Percentiles rank a stretch among this genome's conserved stretches.
phyloP scores from a whole-genome alignment of 2,797 vertebrate species.

The Acomys russatus region DNA sequence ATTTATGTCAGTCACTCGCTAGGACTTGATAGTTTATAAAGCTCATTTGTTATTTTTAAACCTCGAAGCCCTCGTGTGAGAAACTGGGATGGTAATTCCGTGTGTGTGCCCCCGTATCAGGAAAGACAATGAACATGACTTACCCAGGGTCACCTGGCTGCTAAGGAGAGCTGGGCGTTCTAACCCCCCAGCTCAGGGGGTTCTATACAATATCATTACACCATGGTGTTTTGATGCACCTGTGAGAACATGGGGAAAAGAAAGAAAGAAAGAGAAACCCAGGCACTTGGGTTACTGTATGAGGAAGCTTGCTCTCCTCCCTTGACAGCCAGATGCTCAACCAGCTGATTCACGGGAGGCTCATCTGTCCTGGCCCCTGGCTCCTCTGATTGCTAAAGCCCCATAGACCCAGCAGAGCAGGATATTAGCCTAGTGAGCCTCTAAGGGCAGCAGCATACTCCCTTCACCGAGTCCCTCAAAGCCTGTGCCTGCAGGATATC shows the following conservation, averaged over 20 bases:
- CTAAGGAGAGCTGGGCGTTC: neutral
- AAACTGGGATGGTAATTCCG: conserved; percentile 12
- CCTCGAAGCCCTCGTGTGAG: neutral
- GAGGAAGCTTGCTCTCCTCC: conserved; percentile 8
- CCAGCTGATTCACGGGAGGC: neutral
- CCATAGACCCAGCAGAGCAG: neutral
- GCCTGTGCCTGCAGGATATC: neutral
- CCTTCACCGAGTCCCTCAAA: neutral
- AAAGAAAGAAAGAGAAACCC: neutral
- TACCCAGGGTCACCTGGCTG: conserved; percentile 15
- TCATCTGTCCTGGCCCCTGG: neutral
- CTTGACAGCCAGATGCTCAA: neutral
- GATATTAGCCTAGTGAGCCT: neutral
- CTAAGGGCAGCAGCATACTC: neutral
- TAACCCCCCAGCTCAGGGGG: neutral
- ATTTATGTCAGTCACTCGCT: neutral
- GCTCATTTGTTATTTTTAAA: conserved; percentile 11
- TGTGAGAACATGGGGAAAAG: neutral
- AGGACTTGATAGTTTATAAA: conserved; percentile 23
- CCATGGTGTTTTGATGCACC: neutral
- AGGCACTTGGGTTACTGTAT: neutral
- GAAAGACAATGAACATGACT: neutral
- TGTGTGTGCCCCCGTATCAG: neutral
- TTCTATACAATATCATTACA: neutral
- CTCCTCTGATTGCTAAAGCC: conserved; percentile 1